Evolutionary conservation across 2,113 vertebrate species (phyloP), one percentile per base, ranked within the genome.

Genomic region (Callocephalon fimbriatum): DNA sequence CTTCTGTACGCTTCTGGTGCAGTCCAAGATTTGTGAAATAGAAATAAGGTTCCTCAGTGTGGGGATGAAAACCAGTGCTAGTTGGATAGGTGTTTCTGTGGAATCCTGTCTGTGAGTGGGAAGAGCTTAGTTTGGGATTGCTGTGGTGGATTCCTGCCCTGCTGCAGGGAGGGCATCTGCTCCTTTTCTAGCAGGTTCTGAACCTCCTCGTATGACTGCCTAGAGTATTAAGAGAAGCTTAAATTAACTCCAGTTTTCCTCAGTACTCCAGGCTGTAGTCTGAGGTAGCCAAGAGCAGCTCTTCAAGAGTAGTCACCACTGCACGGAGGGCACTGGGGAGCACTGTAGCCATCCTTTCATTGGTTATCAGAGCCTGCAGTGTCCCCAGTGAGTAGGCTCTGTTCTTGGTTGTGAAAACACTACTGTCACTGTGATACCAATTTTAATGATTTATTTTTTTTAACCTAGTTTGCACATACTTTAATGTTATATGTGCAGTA

Each of bases 371-470:
- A 40, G 51, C 51, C 40, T 62, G 38, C 2, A 0, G 18, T 2
- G 7, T 11, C 62, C 4, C 0, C 1, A 0, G 1, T 11, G 44
- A 6, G 48, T 7, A 20, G n/a, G 2, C 16, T 42, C 26, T 11
- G 0, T 17, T 44, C 40, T 31, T 21, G 6, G 42, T 19, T 58
- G 7, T 20, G 63, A 42, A 35, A 50, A 40, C 40, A 7, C 35
- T 63, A 21, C 62, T 42, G 26, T 22, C 42, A 12, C 47, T 51
- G 42, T 5, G 23, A 31, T 15, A 29, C 3, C 68, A 4, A 12
- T 65, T 45, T 22, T 8, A 37, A 44, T 37, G 9, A 17, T 8
- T 44, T 17, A 8, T 37, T 13, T 20, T 48, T n/a, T 96, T 81
- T 89, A 5, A 87, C 47, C 44, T 72, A 11, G 25, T 61, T 15